Conservation (phyloP, 2,113 vertebrate species). For the Antigone vipio region DNA sequence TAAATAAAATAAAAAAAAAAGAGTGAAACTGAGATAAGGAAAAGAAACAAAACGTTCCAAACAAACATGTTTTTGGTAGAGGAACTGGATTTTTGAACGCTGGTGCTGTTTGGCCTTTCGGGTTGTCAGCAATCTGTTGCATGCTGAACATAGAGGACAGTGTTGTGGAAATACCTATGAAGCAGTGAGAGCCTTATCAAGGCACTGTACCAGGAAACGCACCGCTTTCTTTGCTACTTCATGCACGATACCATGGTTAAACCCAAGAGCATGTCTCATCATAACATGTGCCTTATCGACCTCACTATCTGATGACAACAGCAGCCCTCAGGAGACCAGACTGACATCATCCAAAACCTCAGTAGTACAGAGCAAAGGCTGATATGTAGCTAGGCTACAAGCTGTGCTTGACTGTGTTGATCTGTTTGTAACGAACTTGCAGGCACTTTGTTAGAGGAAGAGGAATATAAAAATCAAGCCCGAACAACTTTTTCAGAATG, state of each 20-base stretch:
- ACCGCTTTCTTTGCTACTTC: background rate
- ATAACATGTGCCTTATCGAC: constrained; percentile 44
- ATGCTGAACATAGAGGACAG: background rate
- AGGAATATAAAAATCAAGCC: background rate
- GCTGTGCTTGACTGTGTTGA: background rate
- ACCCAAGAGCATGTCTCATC: constrained; percentile 18
- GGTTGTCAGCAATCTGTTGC: background rate
- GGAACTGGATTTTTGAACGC: background rate
- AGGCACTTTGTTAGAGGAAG: background rate
- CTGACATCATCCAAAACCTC: constrained; percentile 63
- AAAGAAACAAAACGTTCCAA: background rate
- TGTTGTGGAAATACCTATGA: constrained; percentile 39
- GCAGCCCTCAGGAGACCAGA: constrained; percentile 45
- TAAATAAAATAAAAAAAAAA: background rate
- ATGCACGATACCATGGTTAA: constrained; percentile 30
- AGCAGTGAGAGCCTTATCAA: constrained; percentile 1
- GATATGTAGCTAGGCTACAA: background rate
- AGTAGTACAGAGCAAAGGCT: constrained; percentile 7
- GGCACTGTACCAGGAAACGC: constrained; percentile 46
- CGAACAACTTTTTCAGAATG: background rate
- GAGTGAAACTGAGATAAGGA: background rate
- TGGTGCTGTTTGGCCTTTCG: background rate
- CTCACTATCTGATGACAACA: constrained; percentile 59
- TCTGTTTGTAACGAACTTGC: background rate
- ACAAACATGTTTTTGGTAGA: background rate